These are phyloP conservation scores for Pteropus rufus DNA, from an alignment of 2,797 vertebrate genomes.

Conservation along the genomic window DNA sequence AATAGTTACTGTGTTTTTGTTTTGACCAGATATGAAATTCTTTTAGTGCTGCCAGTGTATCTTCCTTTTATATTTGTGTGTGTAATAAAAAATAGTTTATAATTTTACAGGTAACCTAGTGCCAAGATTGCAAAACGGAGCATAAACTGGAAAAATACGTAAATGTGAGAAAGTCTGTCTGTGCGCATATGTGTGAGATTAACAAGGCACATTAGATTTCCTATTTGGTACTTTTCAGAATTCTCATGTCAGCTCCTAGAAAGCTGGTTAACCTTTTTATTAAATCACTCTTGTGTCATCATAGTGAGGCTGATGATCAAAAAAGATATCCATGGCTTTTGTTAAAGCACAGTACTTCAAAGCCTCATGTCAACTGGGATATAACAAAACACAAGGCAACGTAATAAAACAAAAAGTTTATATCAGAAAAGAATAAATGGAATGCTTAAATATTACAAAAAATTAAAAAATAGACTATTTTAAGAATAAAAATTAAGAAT, in stretches of 20 bases:
- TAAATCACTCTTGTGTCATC: not conserved
- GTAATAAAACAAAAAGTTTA: not conserved
- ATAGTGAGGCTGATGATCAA: not conserved
- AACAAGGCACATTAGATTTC: not conserved
- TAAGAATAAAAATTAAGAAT: slow-evolving; percentile 3
- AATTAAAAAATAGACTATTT: not conserved
- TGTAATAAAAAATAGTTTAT: not conserved
- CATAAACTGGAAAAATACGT: not conserved
- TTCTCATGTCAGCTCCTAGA: not conserved
- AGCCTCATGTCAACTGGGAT: not conserved
- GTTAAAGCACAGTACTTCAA: not conserved
- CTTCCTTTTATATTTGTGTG: not conserved
- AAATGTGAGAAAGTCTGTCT: not conserved
- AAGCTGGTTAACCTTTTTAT: not conserved
- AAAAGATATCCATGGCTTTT: not conserved
- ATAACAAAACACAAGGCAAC: not conserved
- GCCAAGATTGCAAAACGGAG: not conserved
- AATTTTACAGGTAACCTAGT: not conserved
- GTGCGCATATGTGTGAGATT: not conserved
- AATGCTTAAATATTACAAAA: not conserved
- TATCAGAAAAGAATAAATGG: not conserved
- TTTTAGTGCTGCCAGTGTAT: not conserved
- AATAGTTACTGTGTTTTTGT: not conserved
- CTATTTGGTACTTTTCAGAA: not conserved
- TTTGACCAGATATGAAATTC: not conserved